Conservation (phyloP, 2,113 vertebrate species). For the Scartelaos histophorus region DNA sequence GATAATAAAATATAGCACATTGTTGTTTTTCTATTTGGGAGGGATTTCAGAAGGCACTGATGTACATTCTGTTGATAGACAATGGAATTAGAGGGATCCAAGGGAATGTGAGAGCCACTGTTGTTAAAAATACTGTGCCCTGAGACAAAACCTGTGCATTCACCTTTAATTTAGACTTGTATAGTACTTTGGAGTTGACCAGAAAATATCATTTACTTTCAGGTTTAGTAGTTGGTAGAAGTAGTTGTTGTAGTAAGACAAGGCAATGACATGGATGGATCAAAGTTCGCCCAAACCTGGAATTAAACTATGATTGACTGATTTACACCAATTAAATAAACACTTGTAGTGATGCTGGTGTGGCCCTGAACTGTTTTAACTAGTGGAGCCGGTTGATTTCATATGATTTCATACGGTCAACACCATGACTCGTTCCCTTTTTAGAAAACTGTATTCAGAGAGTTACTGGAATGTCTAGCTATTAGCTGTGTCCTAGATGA, state of each 20-base stretch:
- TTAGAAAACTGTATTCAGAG: slow-evolving; percentile 23
- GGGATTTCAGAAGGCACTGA: neutral
- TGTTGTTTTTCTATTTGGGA: neutral
- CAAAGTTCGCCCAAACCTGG: neutral
- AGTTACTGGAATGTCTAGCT: slow-evolving; percentile 25
- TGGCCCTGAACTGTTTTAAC: slow-evolving; percentile 21
- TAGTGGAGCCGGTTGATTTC: slow-evolving; percentile 11
- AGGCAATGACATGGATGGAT: too few species aligned
- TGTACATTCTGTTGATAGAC: slow-evolving; percentile 1
- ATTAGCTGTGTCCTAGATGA: slow-evolving; percentile 40
- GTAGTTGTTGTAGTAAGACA: neutral
- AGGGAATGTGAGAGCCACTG: neutral
- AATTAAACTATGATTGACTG: neutral
- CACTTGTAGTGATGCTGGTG: neutral
- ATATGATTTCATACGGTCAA: slow-evolving; percentile 8
- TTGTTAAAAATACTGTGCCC: neutral
- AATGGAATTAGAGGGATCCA: neutral
- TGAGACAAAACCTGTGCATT: neutral
- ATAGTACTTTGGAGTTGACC: neutral
- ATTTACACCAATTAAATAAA: neutral
- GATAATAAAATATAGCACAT: neutral
- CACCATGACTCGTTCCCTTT: slow-evolving; percentile 22
- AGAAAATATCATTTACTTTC: neutral
- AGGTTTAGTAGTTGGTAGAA: neutral
- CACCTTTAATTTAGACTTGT: neutral